These are phyloP conservation scores for Halocynthia roretzi DNA, from an alignment of 23 tunicate species.

Conservation along the genomic window DNA sequence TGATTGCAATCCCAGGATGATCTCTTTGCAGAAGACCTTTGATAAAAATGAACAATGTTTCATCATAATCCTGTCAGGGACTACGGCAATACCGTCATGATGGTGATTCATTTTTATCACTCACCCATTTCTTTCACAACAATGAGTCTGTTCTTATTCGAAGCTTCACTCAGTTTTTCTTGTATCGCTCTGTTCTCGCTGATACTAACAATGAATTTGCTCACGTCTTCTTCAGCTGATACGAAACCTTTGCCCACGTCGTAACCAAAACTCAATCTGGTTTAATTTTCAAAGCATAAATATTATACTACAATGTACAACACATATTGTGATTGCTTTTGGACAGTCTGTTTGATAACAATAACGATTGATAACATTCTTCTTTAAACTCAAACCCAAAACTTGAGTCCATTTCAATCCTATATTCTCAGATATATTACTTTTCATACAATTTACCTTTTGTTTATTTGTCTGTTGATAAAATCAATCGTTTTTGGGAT, in stretches of 20 bases:
- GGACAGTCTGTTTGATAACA: too few relatives aligned
- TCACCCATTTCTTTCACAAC: slow-evolving; percentile 68
- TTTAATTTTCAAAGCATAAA: background rate
- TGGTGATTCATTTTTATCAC: background rate
- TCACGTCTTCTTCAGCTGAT: slow-evolving; percentile 72
- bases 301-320: background rate
- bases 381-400: too few relatives aligned
- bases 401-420: too few relatives aligned
- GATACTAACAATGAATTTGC: slow-evolving; percentile 55
- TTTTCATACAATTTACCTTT: slow-evolving; percentile 19
- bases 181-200: slow-evolving; percentile 51
- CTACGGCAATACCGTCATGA: background rate
- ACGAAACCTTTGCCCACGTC: slow-evolving; percentile 85
- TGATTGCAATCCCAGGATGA: slow-evolving; percentile 71
- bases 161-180: slow-evolving; percentile 31
- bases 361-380: too few relatives aligned
- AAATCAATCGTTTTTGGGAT: slow-evolving; percentile 46
- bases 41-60: background rate
- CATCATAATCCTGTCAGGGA: background rate
- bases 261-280: slow-evolving; percentile 78
- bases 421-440: too few relatives aligned
- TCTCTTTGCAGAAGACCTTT: slow-evolving; percentile 80
- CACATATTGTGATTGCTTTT: too few relatives aligned
- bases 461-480: slow-evolving; percentile 59
- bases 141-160: slow-evolving; percentile 36